Evolutionary conservation across 2,113 vertebrate genomes (phyloP), one percentile per base, ranked within the genome.

Genomic region (Phalacrocorax aristotelis): DNA sequence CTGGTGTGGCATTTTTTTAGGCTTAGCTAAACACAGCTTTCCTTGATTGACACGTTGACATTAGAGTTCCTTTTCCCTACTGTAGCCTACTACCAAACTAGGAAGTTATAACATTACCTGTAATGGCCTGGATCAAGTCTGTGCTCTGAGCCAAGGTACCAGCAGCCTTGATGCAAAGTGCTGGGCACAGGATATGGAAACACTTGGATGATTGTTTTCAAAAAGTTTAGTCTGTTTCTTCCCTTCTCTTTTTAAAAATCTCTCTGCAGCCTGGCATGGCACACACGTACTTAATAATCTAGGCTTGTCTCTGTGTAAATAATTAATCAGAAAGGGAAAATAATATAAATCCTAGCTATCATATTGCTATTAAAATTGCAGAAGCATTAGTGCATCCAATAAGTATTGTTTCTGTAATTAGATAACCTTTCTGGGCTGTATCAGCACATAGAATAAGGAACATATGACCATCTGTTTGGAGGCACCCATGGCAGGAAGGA

Each of bases 241-340:
- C 87, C 87, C 26, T 70, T 92, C 82, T 52, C 81, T 89, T 77
- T 93, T 64, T 17, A 49, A 93, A 95, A 88, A 38, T 89, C 92
- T 96, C 94, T 94, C 92, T 94, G 82, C 90, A 95, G 90, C 74
- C 93, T 87, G 93, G 91, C 87, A 93, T 25, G 29, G 87, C 64
- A 70, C 91, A 93, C 90, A 95, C 48, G 14, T 98, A 97, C 97
- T 98, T 97, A 97, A 98, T 98, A 97, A 97, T 96, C 96, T 92
- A 87, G 71, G 97, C 94, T 98, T 97, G 95, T 97, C 96, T 80
- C 90, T 96, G 87, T 97, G 93, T 98, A 98, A 98, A 98, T 98
- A 98, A 99, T 99, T 99, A 98, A 98, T 98, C 98, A 98, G 98
- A 97, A 95, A 97, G 97, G 96, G 98, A 98, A 98, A 98, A 98